phyloP scores from a whole-genome alignment of 2,113 vertebrate genomes.

The Oxyura jamaicensis region DNA sequence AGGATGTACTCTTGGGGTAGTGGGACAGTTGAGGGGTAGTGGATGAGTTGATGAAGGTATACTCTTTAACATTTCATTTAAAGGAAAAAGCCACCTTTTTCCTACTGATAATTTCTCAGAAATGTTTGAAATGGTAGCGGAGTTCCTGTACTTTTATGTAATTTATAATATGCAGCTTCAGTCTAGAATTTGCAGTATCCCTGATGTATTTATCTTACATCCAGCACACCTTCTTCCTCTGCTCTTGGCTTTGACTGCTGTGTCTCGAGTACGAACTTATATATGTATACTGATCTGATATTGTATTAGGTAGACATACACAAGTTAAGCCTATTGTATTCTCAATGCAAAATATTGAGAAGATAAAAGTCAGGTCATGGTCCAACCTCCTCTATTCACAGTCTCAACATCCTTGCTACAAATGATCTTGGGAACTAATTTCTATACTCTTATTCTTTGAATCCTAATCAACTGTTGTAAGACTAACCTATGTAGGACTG shows the following conservation, averaged over 20 bases:
- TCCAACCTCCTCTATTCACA: background rate
- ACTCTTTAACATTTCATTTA: background rate
- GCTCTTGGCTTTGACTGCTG: background rate
- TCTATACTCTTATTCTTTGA: background rate
- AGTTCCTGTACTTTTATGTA: background rate
- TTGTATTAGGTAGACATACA: background rate
- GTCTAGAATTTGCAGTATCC: background rate
- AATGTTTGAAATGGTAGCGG: background rate
- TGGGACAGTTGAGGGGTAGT: background rate
- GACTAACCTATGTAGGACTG: background rate
- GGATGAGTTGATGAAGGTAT: background rate
- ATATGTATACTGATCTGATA: background rate
- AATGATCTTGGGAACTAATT: background rate
- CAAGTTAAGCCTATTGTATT: background rate
- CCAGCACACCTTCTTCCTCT: background rate
- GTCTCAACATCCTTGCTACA: background rate
- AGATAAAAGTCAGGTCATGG: background rate
- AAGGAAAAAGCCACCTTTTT: background rate
- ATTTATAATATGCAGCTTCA: background rate
- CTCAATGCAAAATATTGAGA: background rate
- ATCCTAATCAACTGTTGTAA: background rate
- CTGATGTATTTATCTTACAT: background rate
- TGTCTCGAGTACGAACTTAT: background rate
- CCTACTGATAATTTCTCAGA: background rate
- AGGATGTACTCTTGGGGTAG: too few relatives aligned